Conservation (phyloP, 2,888 invertebrate genomes). For the Chironomus tentans region DNA sequence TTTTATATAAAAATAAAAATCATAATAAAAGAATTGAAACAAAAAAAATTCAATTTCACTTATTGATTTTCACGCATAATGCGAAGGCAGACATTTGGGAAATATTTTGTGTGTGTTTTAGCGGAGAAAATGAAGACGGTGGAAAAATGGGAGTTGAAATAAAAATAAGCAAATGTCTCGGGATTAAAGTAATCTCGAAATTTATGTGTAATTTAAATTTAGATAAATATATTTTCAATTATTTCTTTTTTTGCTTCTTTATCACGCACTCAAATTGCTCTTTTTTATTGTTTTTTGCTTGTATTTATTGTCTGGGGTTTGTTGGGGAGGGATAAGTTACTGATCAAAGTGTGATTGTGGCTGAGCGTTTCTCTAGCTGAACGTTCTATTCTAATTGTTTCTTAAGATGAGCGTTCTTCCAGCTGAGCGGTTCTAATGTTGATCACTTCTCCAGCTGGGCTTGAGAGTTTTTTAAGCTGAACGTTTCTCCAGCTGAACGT, state of each 20-base stretch:
- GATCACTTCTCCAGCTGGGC: no score
- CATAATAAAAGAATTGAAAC: background rate
- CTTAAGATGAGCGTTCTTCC: no score
- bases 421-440: no score
- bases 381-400: no score
- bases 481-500: no score
- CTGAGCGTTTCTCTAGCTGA: no score
- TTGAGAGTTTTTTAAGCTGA: no score
- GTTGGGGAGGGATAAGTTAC: no score
- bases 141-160: background rate
- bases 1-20: no score
- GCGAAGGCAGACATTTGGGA: background rate
- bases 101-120: no score
- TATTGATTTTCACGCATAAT: background rate
- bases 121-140: background rate
- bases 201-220: constrained; percentile 23
- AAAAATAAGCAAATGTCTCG: background rate
- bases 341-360: no score
- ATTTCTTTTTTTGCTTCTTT: background rate
- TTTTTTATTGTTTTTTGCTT: background rate
- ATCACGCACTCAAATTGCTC: background rate
- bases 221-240: constrained; percentile 12
- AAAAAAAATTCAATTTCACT: background rate
- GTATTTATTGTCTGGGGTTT: no score
- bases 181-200: constrained; percentile 19